Conservation (phyloP, 1,140 invertebrate species). For the Ylistrum balloti region DNA sequence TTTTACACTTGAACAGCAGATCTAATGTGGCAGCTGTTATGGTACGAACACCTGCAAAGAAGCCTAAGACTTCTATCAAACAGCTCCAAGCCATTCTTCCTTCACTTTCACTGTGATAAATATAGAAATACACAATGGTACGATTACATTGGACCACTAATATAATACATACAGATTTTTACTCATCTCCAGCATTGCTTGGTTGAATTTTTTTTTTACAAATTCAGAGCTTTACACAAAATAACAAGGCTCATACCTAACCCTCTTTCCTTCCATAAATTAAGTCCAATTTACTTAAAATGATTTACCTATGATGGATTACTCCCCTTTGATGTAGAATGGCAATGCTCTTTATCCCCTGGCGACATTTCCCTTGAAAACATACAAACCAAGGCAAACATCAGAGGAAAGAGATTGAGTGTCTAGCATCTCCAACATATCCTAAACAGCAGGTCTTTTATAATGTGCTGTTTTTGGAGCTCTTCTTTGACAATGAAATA, state of each 20-base stretch:
- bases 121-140: not conserved
- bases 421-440: not conserved
- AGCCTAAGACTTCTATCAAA: no score
- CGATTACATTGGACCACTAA: not conserved
- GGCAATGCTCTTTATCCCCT: not conserved
- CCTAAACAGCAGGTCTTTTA: not conserved
- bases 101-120: not conserved
- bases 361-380: not conserved
- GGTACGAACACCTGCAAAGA: not conserved
- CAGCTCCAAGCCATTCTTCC: not conserved
- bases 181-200: not conserved
- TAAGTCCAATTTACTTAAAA: not conserved
- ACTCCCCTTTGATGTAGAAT: not conserved
- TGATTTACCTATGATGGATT: not conserved
- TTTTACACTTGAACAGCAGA: not conserved
- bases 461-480: not conserved
- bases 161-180: not conserved
- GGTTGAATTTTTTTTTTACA: not conserved
- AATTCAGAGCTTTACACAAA: not conserved
- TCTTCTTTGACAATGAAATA: not conserved
- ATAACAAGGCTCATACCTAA: not conserved
- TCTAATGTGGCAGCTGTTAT: not conserved
- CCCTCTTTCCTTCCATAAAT: not conserved
- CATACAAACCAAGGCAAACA: constrained; percentile 14
- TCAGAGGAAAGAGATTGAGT: constrained; percentile 14